These are phyloP conservation scores for Anaspis maculata DNA, from an alignment of 2,888 invertebrate genomes.

Conservation along the genomic window DNA sequence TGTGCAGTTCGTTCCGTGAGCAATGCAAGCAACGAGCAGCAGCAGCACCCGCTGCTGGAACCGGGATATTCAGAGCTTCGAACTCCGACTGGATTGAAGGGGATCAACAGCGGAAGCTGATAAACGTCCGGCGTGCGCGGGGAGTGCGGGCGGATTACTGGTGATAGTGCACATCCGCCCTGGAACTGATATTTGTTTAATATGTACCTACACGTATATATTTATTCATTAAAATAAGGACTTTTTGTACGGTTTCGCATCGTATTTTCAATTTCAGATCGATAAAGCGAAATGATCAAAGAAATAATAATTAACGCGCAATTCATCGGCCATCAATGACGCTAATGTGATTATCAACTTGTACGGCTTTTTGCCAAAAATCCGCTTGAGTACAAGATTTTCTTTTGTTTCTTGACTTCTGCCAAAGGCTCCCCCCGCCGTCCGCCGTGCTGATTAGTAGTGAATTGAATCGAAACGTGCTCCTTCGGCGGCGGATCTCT, in stretches of 20 bases:
- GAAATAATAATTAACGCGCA: constrained; percentile 31
- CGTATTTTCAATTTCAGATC: constrained; percentile 4
- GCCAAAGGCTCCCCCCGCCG: constrained; percentile 15
- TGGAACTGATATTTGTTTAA: constrained; percentile 23
- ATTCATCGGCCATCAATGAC: constrained; percentile 21
- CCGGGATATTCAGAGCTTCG: constrained; percentile 17
- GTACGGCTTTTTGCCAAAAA: constrained; percentile 37
- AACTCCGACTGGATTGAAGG: constrained; percentile 31
- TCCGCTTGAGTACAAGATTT: constrained; percentile 30
- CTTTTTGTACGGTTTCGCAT: constrained; percentile 21
- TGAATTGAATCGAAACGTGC: too few species aligned
- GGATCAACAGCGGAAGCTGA: constrained; percentile 36
- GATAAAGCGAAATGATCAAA: constrained; percentile 22
- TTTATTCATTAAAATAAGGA: constrained; percentile 17
- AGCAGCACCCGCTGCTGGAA: constrained; percentile 7
- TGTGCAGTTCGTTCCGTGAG: constrained; percentile 21
- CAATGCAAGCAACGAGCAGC: constrained; percentile 3
- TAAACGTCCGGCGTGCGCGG: constrained; percentile 34
- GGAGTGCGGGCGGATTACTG: constrained; percentile 31
- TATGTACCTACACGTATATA: neutral
- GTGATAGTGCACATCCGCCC: constrained; percentile 34
- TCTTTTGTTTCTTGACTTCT: constrained; percentile 31
- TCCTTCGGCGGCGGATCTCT: too few species aligned
- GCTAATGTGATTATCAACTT: constrained; percentile 35
- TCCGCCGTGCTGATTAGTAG: too few species aligned